Evolutionary conservation across 2,113 vertebrate species (phyloP).

Genomic region (Rhodinocichla rosea): DNA sequence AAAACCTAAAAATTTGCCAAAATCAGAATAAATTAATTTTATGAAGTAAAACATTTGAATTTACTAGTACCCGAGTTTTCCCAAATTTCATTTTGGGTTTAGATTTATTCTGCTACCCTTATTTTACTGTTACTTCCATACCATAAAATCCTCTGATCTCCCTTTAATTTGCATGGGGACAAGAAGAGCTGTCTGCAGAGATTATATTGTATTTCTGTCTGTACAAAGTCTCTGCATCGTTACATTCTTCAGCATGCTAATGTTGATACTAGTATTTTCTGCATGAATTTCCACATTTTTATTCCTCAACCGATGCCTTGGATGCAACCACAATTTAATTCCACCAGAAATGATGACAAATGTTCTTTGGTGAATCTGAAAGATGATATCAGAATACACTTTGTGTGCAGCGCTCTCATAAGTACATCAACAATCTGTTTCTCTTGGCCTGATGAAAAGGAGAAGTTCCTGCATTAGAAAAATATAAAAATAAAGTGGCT

Average conservation of each 20-base stretch:
- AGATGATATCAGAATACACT: conserved; percentile 21
- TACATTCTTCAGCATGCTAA: conserved; percentile 28
- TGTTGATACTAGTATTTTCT: neutral
- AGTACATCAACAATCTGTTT: conserved; percentile 14
- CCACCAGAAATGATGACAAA: conserved; percentile 33
- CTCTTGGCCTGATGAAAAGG: neutral
- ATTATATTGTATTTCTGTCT: neutral
- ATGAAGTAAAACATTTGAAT: neutral
- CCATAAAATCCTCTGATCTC: neutral
- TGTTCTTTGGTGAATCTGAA: conserved; percentile 25
- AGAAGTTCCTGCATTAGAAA: neutral
- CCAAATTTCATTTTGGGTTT: neutral
- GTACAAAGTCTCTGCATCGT: neutral
- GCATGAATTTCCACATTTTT: conserved; percentile 19
- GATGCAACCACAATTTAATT: conserved; percentile 17
- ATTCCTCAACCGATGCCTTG: neutral
- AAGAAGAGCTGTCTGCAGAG: neutral
- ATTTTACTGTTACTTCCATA: neutral
- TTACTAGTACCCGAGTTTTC: neutral
- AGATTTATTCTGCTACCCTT: neutral
- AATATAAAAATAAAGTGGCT: neutral
- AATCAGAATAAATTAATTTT: neutral
- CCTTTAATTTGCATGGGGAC: neutral
- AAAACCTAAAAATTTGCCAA: neutral
- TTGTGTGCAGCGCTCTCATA: neutral